Conservation (phyloP, 1,140 invertebrate genomes). For the Drosophila trapezifrons region DNA sequence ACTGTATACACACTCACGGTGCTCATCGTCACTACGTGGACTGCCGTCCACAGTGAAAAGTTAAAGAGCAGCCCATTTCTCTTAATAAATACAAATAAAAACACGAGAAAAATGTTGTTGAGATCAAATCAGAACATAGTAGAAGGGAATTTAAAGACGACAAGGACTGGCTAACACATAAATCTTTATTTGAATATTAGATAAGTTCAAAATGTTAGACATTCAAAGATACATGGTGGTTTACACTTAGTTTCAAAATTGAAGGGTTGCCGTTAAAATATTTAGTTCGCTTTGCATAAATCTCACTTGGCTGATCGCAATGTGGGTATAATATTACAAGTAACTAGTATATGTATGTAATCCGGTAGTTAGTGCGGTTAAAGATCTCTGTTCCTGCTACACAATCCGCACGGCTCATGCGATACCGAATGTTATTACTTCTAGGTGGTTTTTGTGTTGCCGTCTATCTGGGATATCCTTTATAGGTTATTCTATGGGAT, state of each 20-base stretch:
- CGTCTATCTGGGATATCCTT: conserved; percentile 68
- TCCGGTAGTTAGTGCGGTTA: conserved; percentile 42
- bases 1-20: no score
- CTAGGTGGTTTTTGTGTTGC: conserved; percentile 28
- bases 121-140: no score
- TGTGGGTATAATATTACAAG: conserved; percentile 21
- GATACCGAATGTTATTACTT: conserved; percentile 9
- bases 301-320: conserved; percentile 27
- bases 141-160: neutral
- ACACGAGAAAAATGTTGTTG: neutral
- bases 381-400: conserved; percentile 17
- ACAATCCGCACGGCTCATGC: conserved; percentile 1
- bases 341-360: conserved; percentile 43
- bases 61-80: no score
- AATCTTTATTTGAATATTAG: conserved; percentile 76
- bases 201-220: conserved; percentile 74
- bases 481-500: conserved; percentile 14
- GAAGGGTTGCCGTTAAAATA: conserved; percentile 58
- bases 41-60: no score
- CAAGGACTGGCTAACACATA: conserved; percentile 63
- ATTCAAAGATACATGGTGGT: conserved; percentile 73
- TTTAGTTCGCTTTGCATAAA: conserved; percentile 76
- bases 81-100: no score
- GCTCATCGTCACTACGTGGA: no score
- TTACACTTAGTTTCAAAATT: conserved; percentile 62